Base-by-base conservation (phyloP, 2,797 vertebrate species). In the Poeciliopsis turneri region DNA sequence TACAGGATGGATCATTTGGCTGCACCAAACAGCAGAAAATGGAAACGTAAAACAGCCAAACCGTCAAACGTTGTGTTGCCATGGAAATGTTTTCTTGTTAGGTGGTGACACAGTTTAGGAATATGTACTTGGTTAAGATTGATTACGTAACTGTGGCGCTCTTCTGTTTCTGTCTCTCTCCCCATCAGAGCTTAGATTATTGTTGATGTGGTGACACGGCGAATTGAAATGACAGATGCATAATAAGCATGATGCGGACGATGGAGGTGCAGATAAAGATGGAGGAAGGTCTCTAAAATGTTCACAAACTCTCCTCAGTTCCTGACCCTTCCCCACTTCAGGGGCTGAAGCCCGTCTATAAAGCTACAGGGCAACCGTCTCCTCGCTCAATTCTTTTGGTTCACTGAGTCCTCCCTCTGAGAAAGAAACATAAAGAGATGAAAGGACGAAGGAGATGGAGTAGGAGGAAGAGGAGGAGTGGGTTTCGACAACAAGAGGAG, bases 21-120 rank as follows among this genome's bases (percentile, higher is more conserved):
- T 76, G 51, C 2, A 47, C 82, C 88, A 59, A 66, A 84, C 83
- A 80, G 76, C 55, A 81, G 79, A 84, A 84, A 84, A 82, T 71
- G 53, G 77, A 78, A 72, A 71, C 39, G 78, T 74, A 88, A 84
- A 83, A 89, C 57, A 13, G 76, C 76, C 13, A 64, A 86, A 80
- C 79, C 49, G 18, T 91, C 75, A 77, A 90, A 90, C 84, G 83
- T 79, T 83, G 84, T 2, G 92, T 95, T 95, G 91, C 94, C 94
- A 94, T 94, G 93, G 95, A 87, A 93, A 96, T 90, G n/a, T 79
- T 90, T 88, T 94, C 88, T 93, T 93, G 90, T 95, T 94, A 89
- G 91, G 84, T 87, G 81, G 90, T 92, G 92, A 90, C 88, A 91
- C 90, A 91, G 85, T 95, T 94, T 93, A 87, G 91, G 94, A 94